A percentile compares a stretch with the other conserved stretches of the same genome.
Conservation (phyloP, 2,113 vertebrate genomes). For the Ovis aries region ARS-UI_Ramb_v3.0 NC_056069.1:25861501-25862000, state of each 20-base stretch:
- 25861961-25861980: background rate
- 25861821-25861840: background rate
- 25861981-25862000: conserved; percentile 9
- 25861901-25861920: background rate
- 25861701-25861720: background rate
- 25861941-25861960: background rate
- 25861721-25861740: background rate
- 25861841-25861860: background rate
- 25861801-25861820: background rate
- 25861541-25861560: accelerated
- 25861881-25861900: background rate
- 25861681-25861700: background rate
- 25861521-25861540: background rate
- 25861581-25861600: background rate
- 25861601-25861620: background rate
- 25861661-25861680: background rate
- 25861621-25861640: background rate
- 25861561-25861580: background rate
- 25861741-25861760: background rate
- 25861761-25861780: background rate
- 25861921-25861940: background rate
- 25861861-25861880: background rate
- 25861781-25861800: background rate
- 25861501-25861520: background rate
- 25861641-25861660: background rate